phyloP scores from a whole-genome alignment of 2,113 vertebrate genomes.

The Gymnarchus niloticus region DNA sequence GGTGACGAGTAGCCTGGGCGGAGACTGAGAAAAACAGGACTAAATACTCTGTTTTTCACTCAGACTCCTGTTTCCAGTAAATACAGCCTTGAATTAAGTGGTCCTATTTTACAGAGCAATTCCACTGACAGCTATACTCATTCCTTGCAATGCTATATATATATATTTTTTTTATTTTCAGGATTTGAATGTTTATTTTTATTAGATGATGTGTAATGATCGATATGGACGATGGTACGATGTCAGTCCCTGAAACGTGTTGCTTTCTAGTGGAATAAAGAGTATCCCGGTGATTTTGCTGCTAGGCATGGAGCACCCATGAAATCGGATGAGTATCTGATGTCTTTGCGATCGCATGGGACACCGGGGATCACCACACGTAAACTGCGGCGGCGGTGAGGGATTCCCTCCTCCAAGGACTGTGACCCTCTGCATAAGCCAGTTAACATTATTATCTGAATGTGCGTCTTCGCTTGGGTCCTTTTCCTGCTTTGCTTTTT shows the following conservation, averaged over 20 bases:
- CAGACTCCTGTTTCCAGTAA: slow-evolving; percentile 45
- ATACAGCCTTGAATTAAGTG: slow-evolving; percentile 34
- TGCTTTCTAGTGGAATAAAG: slow-evolving; percentile 36
- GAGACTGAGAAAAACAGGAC: slow-evolving; percentile 43
- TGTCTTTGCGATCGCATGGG: slow-evolving; percentile 37
- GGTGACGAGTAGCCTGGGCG: slow-evolving; percentile 56
- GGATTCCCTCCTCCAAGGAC: slow-evolving; percentile 46
- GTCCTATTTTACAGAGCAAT: slow-evolving; percentile 36
- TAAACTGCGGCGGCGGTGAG: slow-evolving; percentile 33
- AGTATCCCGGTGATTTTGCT: slow-evolving; percentile 25
- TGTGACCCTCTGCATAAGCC: slow-evolving; percentile 45
- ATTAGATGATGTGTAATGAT: slow-evolving; percentile 29
- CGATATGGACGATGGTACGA: neutral
- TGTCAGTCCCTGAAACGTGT: neutral
- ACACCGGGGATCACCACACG: slow-evolving; percentile 51
- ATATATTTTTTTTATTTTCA: slow-evolving; percentile 23
- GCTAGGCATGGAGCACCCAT: slow-evolving; percentile 22
- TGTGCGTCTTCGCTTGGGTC: slow-evolving; percentile 44
- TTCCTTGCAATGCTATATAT: slow-evolving; percentile 39
- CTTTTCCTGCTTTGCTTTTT: slow-evolving; percentile 28
- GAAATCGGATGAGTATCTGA: slow-evolving; percentile 46
- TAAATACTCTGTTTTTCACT: slow-evolving; percentile 54
- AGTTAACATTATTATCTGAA: slow-evolving; percentile 42
- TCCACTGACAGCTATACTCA: slow-evolving; percentile 43
- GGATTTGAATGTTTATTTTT: slow-evolving; percentile 54